Base-by-base conservation (phyloP, 1,140 invertebrate species). In the Subanguina moxae region DNA sequence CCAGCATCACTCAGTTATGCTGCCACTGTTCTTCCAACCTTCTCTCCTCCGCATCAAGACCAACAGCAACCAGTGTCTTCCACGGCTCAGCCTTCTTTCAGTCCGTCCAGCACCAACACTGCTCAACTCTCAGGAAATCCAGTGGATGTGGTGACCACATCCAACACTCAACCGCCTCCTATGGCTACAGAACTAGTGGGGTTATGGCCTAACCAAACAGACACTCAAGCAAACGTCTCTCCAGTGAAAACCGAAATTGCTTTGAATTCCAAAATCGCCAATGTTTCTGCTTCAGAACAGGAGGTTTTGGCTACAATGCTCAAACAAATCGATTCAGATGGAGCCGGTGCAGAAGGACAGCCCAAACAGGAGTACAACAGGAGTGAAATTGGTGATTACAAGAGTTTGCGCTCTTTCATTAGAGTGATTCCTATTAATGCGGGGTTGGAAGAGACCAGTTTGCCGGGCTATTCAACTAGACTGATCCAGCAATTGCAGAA, bases 351-450 rank as follows among this genome's bases (percentile, higher is more conserved):
- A 13, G 23, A 9, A 56, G 57, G 9, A 48, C 46, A 42, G 38
- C 28, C 58, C 45, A 66, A 56, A 61, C 19, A 13, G 23, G 9
- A 56, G 57, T 56, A 48, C 46, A 42, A 28, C 63, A 5, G 17
- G 27, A 23, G 17, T 67, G 46, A 21, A 62, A 17, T 46, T 32
- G 17, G 21, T 19, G 1, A 43, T 15, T 67, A 27, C 46, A 25
- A 65, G 65, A 62, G 23, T 30, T 23, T 67, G 32, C 64, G 67
- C 27, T 66, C 28, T 5, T 56, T 56, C 42, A 64, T 56, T 63
- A 23, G 23, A n/a, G 3, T 59, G 15, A 23, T 64, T 38, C 62
- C 62, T 3, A 7, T n/a, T 64, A 63, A 17, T 57, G n/a, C 5
- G 5, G n/a, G 8, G 27, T 32, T 43, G n/a, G 58, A 61, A 7